Evolutionary conservation across 2,113 vertebrate species (phyloP).

Genomic region (Petrocephalus zakoni): DNA sequence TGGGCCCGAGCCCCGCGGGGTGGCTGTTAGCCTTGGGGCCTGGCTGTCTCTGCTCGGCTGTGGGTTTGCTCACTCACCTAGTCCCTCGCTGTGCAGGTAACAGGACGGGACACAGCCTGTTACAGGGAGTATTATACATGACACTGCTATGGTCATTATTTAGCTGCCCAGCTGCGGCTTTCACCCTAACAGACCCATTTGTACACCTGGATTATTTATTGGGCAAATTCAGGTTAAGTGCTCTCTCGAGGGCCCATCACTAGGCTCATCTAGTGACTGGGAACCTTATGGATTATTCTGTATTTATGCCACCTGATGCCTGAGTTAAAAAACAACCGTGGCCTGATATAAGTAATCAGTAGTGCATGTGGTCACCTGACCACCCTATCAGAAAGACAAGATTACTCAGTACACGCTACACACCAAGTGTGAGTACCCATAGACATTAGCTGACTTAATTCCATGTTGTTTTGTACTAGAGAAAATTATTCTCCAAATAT

Average conservation of each 20-base stretch:
- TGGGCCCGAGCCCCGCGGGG: not conserved
- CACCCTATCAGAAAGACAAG: not conserved
- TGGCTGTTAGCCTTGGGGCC: not conserved
- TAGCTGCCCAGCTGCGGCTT: not conserved
- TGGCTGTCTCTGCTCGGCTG: not conserved
- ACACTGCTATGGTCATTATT: not conserved
- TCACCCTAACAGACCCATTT: not conserved
- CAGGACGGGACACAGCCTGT: not conserved
- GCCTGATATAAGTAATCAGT: not conserved
- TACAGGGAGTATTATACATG: not conserved
- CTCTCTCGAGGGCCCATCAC: not conserved
- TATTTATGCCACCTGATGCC: not conserved
- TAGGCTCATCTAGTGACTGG: not conserved
- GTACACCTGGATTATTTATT: not conserved
- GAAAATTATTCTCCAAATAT: not conserved
- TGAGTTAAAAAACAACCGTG: not conserved
- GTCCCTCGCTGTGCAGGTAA: not conserved
- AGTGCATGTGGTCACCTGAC: not conserved
- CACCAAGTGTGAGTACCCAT: not conserved
- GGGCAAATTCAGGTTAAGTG: not conserved
- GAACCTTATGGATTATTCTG: not conserved
- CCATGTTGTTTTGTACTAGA: not conserved
- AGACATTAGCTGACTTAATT: not conserved
- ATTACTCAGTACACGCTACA: not conserved
- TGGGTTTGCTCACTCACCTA: not conserved